A percentile compares a stretch with the other conserved stretches of the same genome.
Evolutionary conservation across 1,140 invertebrate species (phyloP).

Genomic region (Pentalonia nigronervosa): DNA sequence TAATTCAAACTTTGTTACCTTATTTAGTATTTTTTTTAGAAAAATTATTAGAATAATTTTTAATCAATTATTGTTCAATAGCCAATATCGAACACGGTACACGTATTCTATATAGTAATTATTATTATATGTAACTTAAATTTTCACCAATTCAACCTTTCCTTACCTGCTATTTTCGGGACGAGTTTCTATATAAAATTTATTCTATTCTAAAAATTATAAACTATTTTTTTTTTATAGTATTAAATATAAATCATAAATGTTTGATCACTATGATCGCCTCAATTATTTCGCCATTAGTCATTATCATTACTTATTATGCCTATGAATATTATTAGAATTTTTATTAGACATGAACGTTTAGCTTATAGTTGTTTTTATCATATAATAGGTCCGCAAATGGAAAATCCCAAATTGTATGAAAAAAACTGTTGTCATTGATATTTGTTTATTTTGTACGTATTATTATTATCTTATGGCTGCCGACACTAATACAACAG

Average conservation of each 20-base stretch:
- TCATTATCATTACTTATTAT: neutral
- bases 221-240: too few species aligned
- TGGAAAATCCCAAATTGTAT: slow-evolving; percentile 7
- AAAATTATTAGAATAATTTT: too few species aligned
- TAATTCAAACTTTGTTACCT: too few species aligned
- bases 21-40: too few species aligned
- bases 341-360: neutral
- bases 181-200: neutral
- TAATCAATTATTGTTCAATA: too few species aligned
- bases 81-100: too few species aligned
- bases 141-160: neutral
- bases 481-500: neutral
- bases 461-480: neutral
- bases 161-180: neutral
- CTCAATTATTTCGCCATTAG: neutral
- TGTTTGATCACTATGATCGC: neutral
- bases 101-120: neutral
- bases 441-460: neutral
- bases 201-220: neutral
- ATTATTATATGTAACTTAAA: neutral
- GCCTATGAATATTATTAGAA: neutral
- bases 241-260: neutral
- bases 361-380: neutral
- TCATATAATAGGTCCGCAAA: neutral
- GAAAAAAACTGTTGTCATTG: neutral